These are phyloP conservation scores for Agapostemon virescens DNA, from an alignment of 2,888 invertebrate genomes.

Conservation along the genomic window DNA sequence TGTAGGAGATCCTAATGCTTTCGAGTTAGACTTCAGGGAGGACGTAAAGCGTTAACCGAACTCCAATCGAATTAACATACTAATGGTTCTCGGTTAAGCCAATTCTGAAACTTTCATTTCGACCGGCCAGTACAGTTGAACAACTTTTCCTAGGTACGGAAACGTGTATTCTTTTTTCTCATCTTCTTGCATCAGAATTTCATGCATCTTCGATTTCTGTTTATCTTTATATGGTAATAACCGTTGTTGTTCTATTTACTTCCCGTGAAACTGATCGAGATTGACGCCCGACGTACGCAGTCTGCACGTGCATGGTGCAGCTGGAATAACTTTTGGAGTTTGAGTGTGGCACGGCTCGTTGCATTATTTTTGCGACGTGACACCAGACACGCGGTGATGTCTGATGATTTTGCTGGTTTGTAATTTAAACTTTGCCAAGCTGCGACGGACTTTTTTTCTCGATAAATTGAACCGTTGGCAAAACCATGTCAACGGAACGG, in stretches of 20 bases:
- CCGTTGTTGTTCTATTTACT: conserved; percentile 15
- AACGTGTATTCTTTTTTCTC: neutral
- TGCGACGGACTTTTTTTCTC: neutral
- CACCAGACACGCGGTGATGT: neutral
- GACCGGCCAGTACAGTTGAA: conserved; percentile 52
- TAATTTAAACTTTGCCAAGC: neutral
- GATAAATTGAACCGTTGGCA: neutral
- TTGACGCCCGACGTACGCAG: conserved; percentile 7
- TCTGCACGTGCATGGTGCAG: neutral
- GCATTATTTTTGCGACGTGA: conserved; percentile 2
- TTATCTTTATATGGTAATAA: conserved; percentile 4
- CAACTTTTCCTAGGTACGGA: conserved; percentile 34
- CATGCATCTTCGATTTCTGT: neutral
- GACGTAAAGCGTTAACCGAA: conserved; percentile 59
- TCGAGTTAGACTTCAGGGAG: conserved; percentile 46
- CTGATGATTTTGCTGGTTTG: neutral
- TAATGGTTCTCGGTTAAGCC: conserved; percentile 58
- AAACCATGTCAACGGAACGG: no score
- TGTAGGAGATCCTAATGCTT: conserved; percentile 51
- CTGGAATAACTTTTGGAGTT: conserved; percentile 27
- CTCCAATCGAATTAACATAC: conserved; percentile 69
- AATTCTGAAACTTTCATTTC: conserved; percentile 68
- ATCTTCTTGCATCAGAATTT: neutral
- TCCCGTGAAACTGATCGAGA: conserved; percentile 23
- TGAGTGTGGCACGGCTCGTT: neutral